A percentile compares a stretch with the other conserved stretches of the same genome.
Conservation (phyloP, 2,888 invertebrate species). For the Hirtodrosophila trivittata region DNA sequence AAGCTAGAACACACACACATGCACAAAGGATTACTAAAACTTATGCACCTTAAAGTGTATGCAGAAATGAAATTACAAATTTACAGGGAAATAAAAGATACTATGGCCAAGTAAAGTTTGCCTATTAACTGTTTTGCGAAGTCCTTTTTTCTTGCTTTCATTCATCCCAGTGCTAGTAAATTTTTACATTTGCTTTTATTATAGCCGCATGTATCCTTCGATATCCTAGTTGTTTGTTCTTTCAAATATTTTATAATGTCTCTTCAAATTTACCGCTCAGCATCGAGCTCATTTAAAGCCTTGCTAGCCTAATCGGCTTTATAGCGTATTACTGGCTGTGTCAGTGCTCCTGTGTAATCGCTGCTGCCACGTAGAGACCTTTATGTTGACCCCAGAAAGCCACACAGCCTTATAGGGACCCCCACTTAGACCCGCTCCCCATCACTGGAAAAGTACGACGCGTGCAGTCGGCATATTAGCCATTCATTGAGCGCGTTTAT, state of each 20-base stretch:
- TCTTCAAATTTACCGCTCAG: conserved; percentile 10
- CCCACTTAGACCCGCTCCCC: neutral
- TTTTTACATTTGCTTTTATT: too few relatives aligned
- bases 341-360: conserved; percentile 53
- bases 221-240: neutral
- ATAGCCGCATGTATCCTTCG: too few relatives aligned
- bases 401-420: conserved; percentile 15
- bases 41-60: too few relatives aligned
- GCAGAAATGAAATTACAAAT: too few relatives aligned
- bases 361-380: conserved; percentile 56
- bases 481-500: conserved; percentile 76
- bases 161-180: too few relatives aligned
- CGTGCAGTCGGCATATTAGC: conserved; percentile 72
- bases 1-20: neutral
- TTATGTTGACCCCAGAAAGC: conserved; percentile 41
- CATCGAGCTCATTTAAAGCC: conserved; percentile 30
- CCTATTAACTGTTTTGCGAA: too few relatives aligned
- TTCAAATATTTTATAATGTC: conserved; percentile 2
- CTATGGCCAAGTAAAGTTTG: too few relatives aligned
- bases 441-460: conserved; percentile 21
- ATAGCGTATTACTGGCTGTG: conserved; percentile 19
- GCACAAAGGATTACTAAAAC: too few relatives aligned
- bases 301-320: conserved; percentile 44
- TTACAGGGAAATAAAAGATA: too few relatives aligned
- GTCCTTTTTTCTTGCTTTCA: too few relatives aligned